A percentile compares a stretch with the other conserved stretches of the same genome.
Conservation (phyloP, 2,888 invertebrate species). For the Drosophila austrosaltans region DNA sequence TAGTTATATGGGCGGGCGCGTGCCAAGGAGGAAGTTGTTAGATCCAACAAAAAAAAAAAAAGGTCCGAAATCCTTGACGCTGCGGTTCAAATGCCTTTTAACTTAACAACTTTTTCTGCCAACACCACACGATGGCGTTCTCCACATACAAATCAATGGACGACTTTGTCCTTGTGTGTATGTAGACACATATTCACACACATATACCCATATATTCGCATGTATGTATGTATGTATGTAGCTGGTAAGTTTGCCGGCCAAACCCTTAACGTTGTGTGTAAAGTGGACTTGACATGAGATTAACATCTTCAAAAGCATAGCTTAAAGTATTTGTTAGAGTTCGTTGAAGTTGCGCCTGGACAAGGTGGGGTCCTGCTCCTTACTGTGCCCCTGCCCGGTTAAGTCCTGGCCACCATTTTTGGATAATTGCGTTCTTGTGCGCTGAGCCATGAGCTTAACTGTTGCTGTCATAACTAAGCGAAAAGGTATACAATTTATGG, state of each 20-base stretch:
- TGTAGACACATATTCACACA: not conserved
- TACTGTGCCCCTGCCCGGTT: conserved; percentile 21
- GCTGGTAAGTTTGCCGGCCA: conserved; percentile 39
- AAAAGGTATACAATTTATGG: conserved; percentile 80
- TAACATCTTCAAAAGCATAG: conserved; percentile 80
- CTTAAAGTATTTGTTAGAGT: conserved; percentile 78
- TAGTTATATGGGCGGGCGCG: conserved; percentile 71
- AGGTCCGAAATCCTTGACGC: conserved; percentile 72
- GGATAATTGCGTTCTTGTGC: conserved; percentile 80
- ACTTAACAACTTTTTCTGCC: conserved; percentile 81
- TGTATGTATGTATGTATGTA: conserved; percentile 19
- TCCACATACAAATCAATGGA: conserved; percentile 67
- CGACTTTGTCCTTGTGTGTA: conserved; percentile 59
- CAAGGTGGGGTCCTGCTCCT: conserved; percentile 43
- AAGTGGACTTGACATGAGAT: conserved; percentile 81
- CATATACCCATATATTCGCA: not conserved
- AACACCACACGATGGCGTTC: conserved; percentile 63
- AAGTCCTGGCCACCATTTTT: conserved; percentile 57
- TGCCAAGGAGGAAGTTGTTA: conserved; percentile 72
- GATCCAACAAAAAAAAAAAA: conserved; percentile 62
- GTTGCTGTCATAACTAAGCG: conserved; percentile 79
- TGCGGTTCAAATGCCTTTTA: conserved; percentile 81
- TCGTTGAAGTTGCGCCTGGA: conserved; percentile 61
- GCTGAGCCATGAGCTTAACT: conserved; percentile 79
- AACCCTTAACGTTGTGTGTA: conserved; percentile 78